Evolutionary conservation across 2,797 vertebrate species (phyloP).

Genomic region (Helostoma temminkii): DNA sequence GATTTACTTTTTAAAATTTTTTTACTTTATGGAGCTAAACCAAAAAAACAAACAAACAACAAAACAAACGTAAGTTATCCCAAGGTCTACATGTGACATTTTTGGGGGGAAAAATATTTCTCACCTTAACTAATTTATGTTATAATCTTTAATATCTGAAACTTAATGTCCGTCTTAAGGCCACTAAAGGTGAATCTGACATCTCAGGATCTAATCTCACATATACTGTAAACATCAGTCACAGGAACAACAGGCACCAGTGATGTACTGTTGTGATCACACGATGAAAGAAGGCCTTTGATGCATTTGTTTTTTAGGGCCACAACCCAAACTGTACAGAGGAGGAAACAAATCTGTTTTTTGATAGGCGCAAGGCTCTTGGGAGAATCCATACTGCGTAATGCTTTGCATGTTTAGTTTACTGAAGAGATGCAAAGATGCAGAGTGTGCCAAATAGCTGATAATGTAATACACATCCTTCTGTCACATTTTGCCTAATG

Average conservation of each 20-base stretch:
- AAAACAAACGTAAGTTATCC: too few species aligned
- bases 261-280: conserved; percentile 48
- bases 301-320: conserved; percentile 72
- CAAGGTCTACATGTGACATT: too few species aligned
- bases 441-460: conserved; percentile 49
- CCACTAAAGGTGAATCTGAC: too few species aligned
- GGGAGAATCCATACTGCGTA: conserved; percentile 55
- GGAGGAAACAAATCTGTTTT: conserved; percentile 67
- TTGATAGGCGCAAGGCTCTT: conserved; percentile 55
- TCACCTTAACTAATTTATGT: background rate
- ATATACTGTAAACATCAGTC: conserved; percentile 3
- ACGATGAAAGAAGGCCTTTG: conserved; percentile 76
- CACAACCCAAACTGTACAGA: conserved; percentile 53
- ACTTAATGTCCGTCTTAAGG: too few species aligned
- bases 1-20: too few species aligned
- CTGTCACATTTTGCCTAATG: conserved; percentile 70
- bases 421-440: conserved; percentile 65
- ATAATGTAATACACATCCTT: conserved; percentile 49
- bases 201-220: background rate
- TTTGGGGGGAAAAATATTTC: background rate
- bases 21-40: too few species aligned
- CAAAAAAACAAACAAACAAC: too few species aligned
- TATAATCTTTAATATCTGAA: too few species aligned
- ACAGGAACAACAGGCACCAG: conserved; percentile 39
- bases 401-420: conserved; percentile 46